Evolutionary conservation across 1,140 invertebrate species (phyloP).

Genomic region (Zophobas morio): DNA sequence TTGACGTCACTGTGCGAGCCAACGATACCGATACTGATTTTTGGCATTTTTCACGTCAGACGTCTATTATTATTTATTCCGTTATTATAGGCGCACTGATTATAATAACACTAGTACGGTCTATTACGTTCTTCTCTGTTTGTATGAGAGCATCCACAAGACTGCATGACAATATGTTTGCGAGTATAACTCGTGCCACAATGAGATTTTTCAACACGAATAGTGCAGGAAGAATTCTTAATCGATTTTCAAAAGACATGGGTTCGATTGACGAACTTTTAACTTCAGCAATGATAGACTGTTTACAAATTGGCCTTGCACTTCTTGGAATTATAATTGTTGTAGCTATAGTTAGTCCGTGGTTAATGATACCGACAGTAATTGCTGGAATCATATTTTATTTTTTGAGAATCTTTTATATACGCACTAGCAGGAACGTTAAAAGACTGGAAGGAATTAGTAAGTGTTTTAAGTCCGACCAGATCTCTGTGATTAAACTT

Average conservation of each 20-base stretch:
- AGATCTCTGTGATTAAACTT: neutral
- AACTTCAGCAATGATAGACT: conserved; percentile 73
- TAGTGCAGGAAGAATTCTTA: conserved; percentile 81
- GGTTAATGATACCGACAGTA: conserved; percentile 80
- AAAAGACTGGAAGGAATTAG: conserved; percentile 76
- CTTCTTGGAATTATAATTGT: conserved; percentile 84
- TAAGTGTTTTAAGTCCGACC: conserved; percentile 55
- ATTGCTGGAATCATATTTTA: conserved; percentile 82
- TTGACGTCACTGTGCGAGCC: neutral
- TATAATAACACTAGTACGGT: conserved; percentile 65
- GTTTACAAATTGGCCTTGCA: conserved; percentile 78
- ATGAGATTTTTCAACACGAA: conserved; percentile 90
- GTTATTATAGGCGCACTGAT: conserved; percentile 58
- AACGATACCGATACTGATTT: conserved; percentile 52
- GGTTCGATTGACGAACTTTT: conserved; percentile 89
- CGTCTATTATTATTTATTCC: conserved; percentile 63
- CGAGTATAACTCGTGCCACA: conserved; percentile 78
- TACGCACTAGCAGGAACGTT: conserved; percentile 76
- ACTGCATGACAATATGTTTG: conserved; percentile 84
- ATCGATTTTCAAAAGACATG: conserved; percentile 90
- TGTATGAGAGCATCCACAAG: conserved; percentile 78
- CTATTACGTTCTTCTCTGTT: conserved; percentile 70
- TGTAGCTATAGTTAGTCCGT: conserved; percentile 81
- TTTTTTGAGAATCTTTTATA: conserved; percentile 70
- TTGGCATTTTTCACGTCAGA: conserved; percentile 62